Conservation (phyloP, 2,888 invertebrate species). For the Leptinotarsa tumamoca region DNA sequence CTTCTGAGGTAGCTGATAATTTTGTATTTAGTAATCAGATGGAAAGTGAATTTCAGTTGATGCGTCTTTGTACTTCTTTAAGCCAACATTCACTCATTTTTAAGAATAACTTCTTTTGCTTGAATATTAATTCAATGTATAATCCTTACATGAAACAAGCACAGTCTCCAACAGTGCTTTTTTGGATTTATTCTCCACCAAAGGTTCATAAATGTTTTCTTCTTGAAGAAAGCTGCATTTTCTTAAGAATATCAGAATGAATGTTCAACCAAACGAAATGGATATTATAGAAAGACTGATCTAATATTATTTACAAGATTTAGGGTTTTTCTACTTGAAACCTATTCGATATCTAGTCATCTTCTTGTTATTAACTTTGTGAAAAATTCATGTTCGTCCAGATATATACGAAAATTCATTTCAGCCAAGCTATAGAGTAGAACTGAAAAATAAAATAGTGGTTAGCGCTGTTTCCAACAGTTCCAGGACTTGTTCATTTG, state of each 20-base stretch:
- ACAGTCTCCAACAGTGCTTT: too few species aligned
- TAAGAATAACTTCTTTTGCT: background rate
- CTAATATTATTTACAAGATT: conserved; percentile 9
- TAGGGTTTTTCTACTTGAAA: conserved; percentile 17
- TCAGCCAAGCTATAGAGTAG: conserved; percentile 6
- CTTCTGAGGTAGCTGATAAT: too few species aligned
- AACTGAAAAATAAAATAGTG: background rate
- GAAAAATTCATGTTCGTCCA: conserved; percentile 41
- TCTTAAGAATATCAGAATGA: background rate
- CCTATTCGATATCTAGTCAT: conserved; percentile 37
- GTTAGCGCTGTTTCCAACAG: background rate
- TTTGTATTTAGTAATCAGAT: too few species aligned
- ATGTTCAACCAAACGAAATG: background rate
- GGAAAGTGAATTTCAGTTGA: too few species aligned
- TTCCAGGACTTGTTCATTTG: background rate
- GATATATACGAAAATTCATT: conserved; percentile 24
- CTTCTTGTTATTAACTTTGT: conserved; percentile 34
- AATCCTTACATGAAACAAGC: too few species aligned
- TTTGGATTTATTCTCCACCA: too few species aligned
- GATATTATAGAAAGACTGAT: conserved; percentile 22
- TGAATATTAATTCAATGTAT: background rate
- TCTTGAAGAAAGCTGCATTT: too few species aligned
- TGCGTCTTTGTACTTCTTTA: background rate
- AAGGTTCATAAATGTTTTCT: too few species aligned
- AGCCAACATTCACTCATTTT: conserved; percentile 1